Percentiles rank a stretch among this genome's conserved stretches.
phyloP scores from a whole-genome alignment of 2,888 invertebrate species.

The Tetranychus piercei region DNA sequence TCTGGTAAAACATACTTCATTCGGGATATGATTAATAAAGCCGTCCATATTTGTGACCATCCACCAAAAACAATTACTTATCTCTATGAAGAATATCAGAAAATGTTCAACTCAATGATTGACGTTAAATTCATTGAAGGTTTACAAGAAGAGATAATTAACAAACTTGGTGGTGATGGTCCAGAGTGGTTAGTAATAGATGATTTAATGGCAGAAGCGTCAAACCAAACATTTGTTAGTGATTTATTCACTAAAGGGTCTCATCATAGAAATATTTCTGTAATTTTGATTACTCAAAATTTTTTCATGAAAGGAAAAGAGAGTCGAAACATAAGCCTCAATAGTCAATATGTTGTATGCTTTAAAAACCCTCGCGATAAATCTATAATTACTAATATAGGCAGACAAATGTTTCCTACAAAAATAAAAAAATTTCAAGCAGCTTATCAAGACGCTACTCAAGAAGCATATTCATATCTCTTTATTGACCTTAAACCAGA shows the following conservation, averaged over 20 bases:
- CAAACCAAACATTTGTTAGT: neutral
- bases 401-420: no score
- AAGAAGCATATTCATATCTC: conserved; percentile 24
- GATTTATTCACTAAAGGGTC: no score
- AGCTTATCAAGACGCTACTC: conserved; percentile 23
- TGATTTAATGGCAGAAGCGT: neutral
- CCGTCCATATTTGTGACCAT: neutral
- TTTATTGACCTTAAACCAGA: conserved; percentile 24
- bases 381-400: no score
- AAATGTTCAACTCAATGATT: neutral
- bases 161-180: no score
- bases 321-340: no score
- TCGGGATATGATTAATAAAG: neutral
- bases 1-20: neutral
- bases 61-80: neutral
- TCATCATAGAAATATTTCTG: no score
- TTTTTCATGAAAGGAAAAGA: no score
- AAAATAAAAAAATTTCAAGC: no score
- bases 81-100: neutral
- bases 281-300: no score
- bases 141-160: neutral
- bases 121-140: neutral
- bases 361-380: no score
- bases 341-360: no score
- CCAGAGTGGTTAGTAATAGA: neutral